Conservation (phyloP, 2,888 invertebrate genomes). For the Eretmocerus hayati region DNA sequence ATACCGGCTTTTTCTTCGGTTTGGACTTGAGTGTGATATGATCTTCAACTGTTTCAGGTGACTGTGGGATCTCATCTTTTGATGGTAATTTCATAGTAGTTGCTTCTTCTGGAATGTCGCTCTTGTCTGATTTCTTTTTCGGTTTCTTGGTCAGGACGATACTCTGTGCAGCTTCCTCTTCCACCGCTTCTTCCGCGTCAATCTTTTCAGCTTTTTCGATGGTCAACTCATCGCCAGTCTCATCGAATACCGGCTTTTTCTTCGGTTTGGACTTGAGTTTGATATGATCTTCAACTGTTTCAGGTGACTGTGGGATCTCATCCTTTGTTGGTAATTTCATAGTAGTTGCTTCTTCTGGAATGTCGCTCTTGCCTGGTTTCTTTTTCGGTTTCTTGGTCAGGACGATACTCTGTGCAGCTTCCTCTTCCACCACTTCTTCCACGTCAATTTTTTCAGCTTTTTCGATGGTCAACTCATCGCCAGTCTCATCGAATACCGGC, state of each 20-base stretch:
- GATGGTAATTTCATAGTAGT: slow-evolving; percentile 34
- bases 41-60: slow-evolving; percentile 29
- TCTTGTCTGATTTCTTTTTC: slow-evolving; percentile 27
- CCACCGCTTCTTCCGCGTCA: slow-evolving; percentile 36
- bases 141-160: slow-evolving; percentile 28
- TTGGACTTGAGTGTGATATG: slow-evolving; percentile 28
- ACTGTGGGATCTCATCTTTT: slow-evolving; percentile 26
- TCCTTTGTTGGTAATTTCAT: slow-evolving; percentile 41
- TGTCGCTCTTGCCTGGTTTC: slow-evolving; percentile 28
- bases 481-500: slow-evolving; percentile 5
- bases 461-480: slow-evolving; percentile 40
- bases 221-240: slow-evolving; percentile 32
- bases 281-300: slow-evolving; percentile 31
- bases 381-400: slow-evolving; percentile 28
- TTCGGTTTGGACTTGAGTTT: slow-evolving; percentile 30
- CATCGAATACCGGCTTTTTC: slow-evolving; percentile 31
- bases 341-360: slow-evolving; percentile 32
- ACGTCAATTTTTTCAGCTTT: slow-evolving; percentile 36
- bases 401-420: slow-evolving; percentile 29
- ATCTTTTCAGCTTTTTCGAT: slow-evolving; percentile 33
- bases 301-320: slow-evolving; percentile 32
- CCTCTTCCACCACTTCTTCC: slow-evolving; percentile 31
- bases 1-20: slow-evolving; percentile 30
- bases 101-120: slow-evolving; percentile 29
- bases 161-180: slow-evolving; percentile 24